phyloP scores from a whole-genome alignment of 2,113 vertebrate species.

The Mus pahari region DNA sequence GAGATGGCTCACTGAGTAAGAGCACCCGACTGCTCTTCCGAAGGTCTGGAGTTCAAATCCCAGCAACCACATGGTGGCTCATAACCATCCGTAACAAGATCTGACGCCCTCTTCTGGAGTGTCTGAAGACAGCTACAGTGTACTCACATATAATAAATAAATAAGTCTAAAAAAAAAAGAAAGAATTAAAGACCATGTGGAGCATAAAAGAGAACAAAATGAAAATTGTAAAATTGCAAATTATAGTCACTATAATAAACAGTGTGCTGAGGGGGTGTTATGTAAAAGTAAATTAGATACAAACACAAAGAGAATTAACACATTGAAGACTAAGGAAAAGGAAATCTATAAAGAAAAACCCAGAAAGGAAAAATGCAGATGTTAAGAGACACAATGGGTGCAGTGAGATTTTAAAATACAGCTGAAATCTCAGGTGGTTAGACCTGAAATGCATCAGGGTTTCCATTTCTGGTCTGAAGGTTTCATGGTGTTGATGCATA shows the following conservation, averaged over 20 bases:
- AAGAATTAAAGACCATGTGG: background rate
- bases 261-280: background rate
- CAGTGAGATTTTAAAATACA: background rate
- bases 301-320: constrained; percentile 34
- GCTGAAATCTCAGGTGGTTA: background rate
- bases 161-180: too few species aligned
- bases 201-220: background rate
- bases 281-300: background rate
- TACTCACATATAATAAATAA: too few species aligned
- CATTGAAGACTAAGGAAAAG: constrained; percentile 8
- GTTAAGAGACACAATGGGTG: background rate
- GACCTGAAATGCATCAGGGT: background rate
- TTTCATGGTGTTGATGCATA: background rate
- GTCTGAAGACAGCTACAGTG: too few species aligned
- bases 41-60: too few species aligned
- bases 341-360: constrained; percentile 36
- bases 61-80: too few species aligned
- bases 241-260: background rate
- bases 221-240: background rate
- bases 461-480: background rate
- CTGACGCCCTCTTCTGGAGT: too few species aligned
- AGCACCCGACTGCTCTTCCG: too few species aligned
- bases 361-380: background rate
- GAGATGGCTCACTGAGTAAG: too few species aligned
- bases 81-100: too few species aligned